Base-by-base conservation (phyloP, 2,888 invertebrate genomes). In the Epistrophella euchroma region DNA sequence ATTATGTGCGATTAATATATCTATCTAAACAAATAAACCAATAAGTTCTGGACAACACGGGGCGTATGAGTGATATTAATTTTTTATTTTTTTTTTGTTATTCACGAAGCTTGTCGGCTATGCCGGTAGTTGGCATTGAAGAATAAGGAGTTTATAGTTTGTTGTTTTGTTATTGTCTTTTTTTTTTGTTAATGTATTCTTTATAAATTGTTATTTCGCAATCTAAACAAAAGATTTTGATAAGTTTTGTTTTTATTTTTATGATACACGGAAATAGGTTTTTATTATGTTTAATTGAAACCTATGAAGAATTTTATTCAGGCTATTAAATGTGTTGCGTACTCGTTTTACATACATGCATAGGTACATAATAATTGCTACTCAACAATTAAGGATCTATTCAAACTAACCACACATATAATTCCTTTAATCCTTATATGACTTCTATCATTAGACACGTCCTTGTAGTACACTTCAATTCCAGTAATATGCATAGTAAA, bases 401-500 rank as follows among this genome's bases (percentile, higher is more conserved):
- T 22, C 5, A 13, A 22, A 50, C 25, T 52, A 25, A 52, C 22
- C 22, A 22, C 7, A 25, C 25, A 15, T 52, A 50, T 25, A 52
- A 15, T 52, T 52, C 19, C 15, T 52, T 52, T 15, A 52, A 52
- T 25, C 25, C 25, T 52, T 50, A 50, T 52, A 52, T 52, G 7
- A 7, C 25, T 52, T 52, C 22, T 25, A 52, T 25, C 22, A 52
- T 52, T 52, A 52, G 25, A 52, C 25, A 52, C 1, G 50, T 25
- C 50, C 50, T 52, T 52, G 50, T 2, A 52, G 3, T 52, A 52
- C 25, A 10, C 56, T 40, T 60, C 60, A 40, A 60, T 60, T 40
- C 22, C 4, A 40, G 1, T 22, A 15, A 60, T 22, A 19, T 3
- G 4, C 37, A 60, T 22, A 60, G 4, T 28, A 28, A 28, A 6